phyloP scores from a whole-genome alignment of 1,140 invertebrate species.

The Drosophila santomea region DNA sequence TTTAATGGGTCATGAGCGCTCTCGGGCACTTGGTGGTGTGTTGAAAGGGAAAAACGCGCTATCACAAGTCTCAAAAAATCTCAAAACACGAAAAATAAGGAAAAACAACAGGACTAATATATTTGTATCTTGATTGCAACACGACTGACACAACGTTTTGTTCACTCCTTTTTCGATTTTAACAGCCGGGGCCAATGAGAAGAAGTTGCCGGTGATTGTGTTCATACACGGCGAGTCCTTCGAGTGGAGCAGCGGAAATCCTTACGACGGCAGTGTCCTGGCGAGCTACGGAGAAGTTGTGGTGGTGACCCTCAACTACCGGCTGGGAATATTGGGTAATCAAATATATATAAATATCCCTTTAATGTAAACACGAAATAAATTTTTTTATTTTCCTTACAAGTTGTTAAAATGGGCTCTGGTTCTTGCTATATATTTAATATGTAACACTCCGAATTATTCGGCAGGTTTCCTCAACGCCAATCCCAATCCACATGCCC shows the following conservation, averaged over 20 bases:
- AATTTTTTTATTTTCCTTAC: no score
- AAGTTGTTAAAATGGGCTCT: no score
- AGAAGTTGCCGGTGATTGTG: conserved; percentile 93
- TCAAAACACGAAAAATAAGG: not conserved
- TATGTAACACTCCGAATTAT: no score
- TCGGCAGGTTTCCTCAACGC: conserved; percentile 92
- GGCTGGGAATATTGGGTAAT: conserved; percentile 94
- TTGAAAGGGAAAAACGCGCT: conserved; percentile 19
- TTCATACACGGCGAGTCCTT: conserved; percentile 98
- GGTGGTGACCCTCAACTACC: conserved; percentile 98
- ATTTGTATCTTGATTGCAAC: conserved; percentile 25
- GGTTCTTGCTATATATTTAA: no score
- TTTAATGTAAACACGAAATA: not conserved
- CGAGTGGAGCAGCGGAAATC: conserved; percentile 97
- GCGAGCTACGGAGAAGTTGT: conserved; percentile 96
- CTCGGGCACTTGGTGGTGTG: conserved; percentile 19
- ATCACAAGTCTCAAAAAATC: conserved; percentile 1
- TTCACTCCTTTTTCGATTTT: conserved; percentile 38
- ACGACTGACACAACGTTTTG: conserved; percentile 20
- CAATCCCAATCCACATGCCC: conserved; percentile 91
- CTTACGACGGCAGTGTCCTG: conserved; percentile 96
- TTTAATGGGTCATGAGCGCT: conserved; percentile 66
- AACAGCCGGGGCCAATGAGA: conserved; percentile 86
- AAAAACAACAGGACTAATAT: conserved; percentile 3
- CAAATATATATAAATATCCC: not conserved